Percentiles rank a stretch among this genome's conserved stretches.
Conservation (phyloP, 1,140 invertebrate genomes). For the Druon quercuslanigerum region DNA sequence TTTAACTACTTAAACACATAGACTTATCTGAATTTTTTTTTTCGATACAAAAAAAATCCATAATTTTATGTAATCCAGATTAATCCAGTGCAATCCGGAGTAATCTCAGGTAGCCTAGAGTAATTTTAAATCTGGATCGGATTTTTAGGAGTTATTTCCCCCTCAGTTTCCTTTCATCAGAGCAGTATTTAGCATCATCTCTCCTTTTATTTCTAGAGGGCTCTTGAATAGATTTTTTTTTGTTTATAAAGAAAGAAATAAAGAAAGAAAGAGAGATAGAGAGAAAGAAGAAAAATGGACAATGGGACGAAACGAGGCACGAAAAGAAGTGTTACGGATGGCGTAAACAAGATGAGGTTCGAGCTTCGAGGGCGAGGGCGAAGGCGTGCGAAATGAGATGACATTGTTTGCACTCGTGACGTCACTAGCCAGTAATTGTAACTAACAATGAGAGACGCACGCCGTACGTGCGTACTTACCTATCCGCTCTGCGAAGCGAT, state of each 20-base stretch:
- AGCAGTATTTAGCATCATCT: conserved; percentile 23
- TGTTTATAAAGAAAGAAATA: background rate
- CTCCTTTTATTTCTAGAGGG: conserved; percentile 8
- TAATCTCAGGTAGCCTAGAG: no score
- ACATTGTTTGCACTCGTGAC: conserved; percentile 69
- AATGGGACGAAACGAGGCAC: conserved; percentile 2
- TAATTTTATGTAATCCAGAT: no score
- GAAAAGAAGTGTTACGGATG: conserved; percentile 34
- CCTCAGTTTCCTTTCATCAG: background rate
- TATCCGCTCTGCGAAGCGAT: conserved; percentile 42
- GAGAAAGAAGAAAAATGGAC: background rate
- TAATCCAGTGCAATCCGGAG: no score
- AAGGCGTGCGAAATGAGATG: conserved; percentile 63
- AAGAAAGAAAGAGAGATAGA: background rate
- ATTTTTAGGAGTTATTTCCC: no score
- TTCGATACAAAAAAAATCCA: no score
- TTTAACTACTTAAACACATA: no score
- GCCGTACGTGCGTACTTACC: conserved; percentile 49
- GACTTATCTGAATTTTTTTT: no score
- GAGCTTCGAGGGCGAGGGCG: conserved; percentile 38
- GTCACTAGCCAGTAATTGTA: conserved; percentile 67
- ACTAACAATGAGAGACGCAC: conserved; percentile 59
- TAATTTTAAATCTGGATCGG: no score
- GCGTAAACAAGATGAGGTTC: conserved; percentile 50
- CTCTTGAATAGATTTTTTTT: background rate